Evolutionary conservation across 2,888 invertebrate genomes (phyloP).

Genomic region (Caenorhabditis plicata): DNA sequence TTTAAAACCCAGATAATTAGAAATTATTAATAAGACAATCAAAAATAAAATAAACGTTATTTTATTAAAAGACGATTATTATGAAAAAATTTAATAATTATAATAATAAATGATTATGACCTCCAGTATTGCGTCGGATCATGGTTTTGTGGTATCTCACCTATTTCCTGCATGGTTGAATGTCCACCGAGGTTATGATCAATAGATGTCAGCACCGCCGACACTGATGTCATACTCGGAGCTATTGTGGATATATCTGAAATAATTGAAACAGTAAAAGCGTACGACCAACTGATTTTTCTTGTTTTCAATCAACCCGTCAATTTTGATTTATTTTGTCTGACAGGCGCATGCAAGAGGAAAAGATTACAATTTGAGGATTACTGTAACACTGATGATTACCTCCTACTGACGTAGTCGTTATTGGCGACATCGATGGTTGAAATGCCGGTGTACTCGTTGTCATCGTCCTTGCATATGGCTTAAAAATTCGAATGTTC

Average conservation of each 20-base stretch:
- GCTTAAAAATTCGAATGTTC: too few relatives aligned
- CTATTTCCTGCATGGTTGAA: slow-evolving; percentile 29
- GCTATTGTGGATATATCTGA: slow-evolving; percentile 38
- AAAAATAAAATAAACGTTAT: too few relatives aligned
- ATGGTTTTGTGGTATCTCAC: slow-evolving; percentile 26
- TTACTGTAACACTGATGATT: too few relatives aligned
- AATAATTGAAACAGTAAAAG: slow-evolving; percentile 2
- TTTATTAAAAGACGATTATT: too few relatives aligned
- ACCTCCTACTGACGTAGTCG: slow-evolving; percentile 49
- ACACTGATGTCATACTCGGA: slow-evolving; percentile 44
- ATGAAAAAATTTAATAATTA: too few relatives aligned
- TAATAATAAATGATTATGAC: slow-evolving; percentile 9
- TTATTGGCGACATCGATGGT: slow-evolving; percentile 51
- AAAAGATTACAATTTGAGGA: too few relatives aligned
- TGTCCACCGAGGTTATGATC: slow-evolving; percentile 32
- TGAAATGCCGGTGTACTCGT: slow-evolving; percentile 39
- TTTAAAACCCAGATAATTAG: too few relatives aligned
- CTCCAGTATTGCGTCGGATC: slow-evolving; percentile 37
- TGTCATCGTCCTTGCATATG: slow-evolving; percentile 48
- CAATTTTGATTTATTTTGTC: too few relatives aligned
- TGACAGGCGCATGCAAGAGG: neutral
- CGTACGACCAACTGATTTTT: neutral
- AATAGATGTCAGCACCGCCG: slow-evolving; percentile 45
- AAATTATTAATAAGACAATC: too few relatives aligned
- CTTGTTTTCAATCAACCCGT: too few relatives aligned